Percentiles rank a stretch among this genome's conserved stretches.
These are phyloP conservation scores for Plebejus anna DNA, from an alignment of 2,888 invertebrate genomes.

Conservation along the genomic window DNA sequence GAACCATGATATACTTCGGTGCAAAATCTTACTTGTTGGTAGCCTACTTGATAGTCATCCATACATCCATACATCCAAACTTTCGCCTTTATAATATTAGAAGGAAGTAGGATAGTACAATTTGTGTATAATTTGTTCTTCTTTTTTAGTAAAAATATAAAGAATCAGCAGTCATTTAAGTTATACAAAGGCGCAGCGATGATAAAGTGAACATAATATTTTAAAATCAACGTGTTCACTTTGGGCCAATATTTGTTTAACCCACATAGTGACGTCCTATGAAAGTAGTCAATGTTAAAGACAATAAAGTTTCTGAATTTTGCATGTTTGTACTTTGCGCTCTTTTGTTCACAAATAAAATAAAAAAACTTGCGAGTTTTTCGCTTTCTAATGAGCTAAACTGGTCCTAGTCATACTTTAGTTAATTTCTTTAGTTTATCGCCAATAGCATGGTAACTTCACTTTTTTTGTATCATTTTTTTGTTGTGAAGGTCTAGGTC, in stretches of 20 bases:
- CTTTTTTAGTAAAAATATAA: background rate
- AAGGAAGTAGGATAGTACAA: too few species aligned
- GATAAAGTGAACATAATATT: constrained; percentile 1
- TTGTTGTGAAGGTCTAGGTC: background rate
- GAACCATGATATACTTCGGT: too few species aligned
- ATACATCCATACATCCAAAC: too few species aligned
- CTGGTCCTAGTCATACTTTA: too few species aligned
- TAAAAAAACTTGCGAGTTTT: background rate
- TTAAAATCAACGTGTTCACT: background rate
- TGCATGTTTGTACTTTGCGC: background rate
- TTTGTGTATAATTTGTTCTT: too few species aligned
- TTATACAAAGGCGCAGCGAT: background rate
- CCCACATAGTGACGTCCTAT: background rate
- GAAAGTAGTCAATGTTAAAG: background rate
- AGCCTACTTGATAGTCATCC: too few species aligned
- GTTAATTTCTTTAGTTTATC: too few species aligned
- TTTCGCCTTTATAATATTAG: too few species aligned
- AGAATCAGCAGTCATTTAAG: background rate
- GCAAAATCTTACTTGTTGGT: too few species aligned
- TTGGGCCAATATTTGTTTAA: constrained; percentile 6
- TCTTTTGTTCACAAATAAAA: background rate
- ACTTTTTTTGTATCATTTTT: too few species aligned
- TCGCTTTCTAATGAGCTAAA: too few species aligned
- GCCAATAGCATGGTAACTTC: too few species aligned
- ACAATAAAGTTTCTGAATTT: background rate